Conservation (phyloP, 2,888 invertebrate species). For the Drosophila demipolita region DNA sequence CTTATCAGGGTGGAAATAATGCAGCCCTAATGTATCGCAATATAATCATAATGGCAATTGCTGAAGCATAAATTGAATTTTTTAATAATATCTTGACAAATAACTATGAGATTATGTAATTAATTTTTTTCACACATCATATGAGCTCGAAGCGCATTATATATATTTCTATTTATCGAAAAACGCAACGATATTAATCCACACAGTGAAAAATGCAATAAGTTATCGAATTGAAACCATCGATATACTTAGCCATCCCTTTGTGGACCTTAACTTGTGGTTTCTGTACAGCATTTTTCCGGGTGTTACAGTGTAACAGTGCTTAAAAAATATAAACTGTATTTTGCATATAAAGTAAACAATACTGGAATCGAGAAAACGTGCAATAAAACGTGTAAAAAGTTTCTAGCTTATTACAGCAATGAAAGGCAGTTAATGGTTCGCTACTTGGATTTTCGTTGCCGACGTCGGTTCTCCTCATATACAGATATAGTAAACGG, state of each 20-base stretch:
- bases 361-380: slow-evolving; percentile 31
- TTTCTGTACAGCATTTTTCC: slow-evolving; percentile 74
- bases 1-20: not conserved
- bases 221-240: slow-evolving; percentile 21
- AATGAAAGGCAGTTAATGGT: slow-evolving; percentile 68
- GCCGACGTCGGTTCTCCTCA: slow-evolving; percentile 53
- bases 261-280: slow-evolving; percentile 62
- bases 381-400: slow-evolving; percentile 29
- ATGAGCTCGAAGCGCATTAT: not conserved
- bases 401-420: slow-evolving; percentile 33
- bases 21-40: slow-evolving; percentile 6
- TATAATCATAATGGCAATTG: slow-evolving; percentile 1
- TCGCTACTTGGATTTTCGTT: slow-evolving; percentile 59
- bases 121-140: not conserved
- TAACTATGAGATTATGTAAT: slow-evolving; percentile 18
- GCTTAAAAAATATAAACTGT: slow-evolving; percentile 67
- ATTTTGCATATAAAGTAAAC: slow-evolving; percentile 58
- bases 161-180: not conserved
- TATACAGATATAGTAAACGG: slow-evolving; percentile 59
- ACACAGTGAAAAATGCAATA: slow-evolving; percentile 5
- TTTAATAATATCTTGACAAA: not conserved
- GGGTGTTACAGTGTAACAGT: slow-evolving; percentile 74
- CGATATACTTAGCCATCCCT: slow-evolving; percentile 55
- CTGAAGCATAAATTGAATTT: not conserved
- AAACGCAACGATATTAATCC: not conserved